Conservation (phyloP, 1,140 invertebrate species). For the Anastrepha ludens region DNA sequence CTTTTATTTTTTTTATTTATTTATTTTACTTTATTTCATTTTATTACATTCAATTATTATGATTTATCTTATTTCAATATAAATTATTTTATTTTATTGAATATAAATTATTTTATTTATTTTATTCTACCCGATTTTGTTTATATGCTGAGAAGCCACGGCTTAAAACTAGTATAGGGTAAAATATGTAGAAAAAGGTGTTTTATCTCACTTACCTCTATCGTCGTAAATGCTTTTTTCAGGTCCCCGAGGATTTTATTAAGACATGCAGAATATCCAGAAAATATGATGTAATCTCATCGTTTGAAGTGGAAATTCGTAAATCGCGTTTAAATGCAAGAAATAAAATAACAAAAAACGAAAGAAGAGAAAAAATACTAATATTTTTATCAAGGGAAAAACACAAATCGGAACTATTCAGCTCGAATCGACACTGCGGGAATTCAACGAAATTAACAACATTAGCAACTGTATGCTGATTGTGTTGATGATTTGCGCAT, state of each 20-base stretch:
- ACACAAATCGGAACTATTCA: conserved; percentile 3
- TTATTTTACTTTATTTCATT: too few species aligned
- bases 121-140: too few species aligned
- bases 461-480: conserved; percentile 22
- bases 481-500: conserved; percentile 1
- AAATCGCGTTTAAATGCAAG: not conserved
- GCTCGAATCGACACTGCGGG: conserved; percentile 15
- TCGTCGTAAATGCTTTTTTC: not conserved
- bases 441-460: conserved; percentile 39
- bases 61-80: too few species aligned
- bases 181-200: not conserved
- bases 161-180: not conserved
- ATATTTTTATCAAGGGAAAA: not conserved
- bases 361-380: too few species aligned
- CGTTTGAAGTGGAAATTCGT: not conserved
- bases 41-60: too few species aligned
- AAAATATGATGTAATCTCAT: conserved; percentile 4
- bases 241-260: not conserved
- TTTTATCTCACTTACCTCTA: not conserved
- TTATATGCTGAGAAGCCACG: too few species aligned
- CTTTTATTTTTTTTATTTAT: too few species aligned
- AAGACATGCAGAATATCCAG: not conserved
- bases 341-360: too few species aligned
- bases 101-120: too few species aligned
- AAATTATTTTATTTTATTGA: too few species aligned